These are phyloP conservation scores for Rotaria magnacalcarata DNA, from an alignment of 2,888 invertebrate species.

Conservation along the genomic window DNA sequence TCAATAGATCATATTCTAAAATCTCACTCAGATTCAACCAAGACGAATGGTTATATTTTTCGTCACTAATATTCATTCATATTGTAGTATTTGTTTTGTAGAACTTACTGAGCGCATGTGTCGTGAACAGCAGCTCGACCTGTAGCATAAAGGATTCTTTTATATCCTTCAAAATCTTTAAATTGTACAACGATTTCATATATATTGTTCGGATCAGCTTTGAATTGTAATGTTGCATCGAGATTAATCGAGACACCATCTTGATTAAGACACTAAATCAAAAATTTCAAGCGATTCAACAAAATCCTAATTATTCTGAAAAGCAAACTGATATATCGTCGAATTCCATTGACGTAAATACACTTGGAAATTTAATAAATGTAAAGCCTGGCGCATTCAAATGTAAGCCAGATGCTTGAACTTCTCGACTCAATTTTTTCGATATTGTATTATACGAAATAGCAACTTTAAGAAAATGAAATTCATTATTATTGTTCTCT, in stretches of 20 bases:
- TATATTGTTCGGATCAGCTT: constrained; percentile 51
- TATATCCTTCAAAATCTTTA: constrained; percentile 53
- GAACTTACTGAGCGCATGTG: neutral
- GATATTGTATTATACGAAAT: neutral
- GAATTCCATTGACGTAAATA: constrained; percentile 53
- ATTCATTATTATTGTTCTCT: neutral
- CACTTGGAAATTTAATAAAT: constrained; percentile 56
- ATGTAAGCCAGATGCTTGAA: constrained; percentile 50
- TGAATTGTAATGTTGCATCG: constrained; percentile 54
- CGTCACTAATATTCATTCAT: too few relatives aligned
- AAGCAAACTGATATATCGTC: constrained; percentile 49
- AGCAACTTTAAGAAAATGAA: neutral
- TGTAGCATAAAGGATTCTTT: constrained; percentile 50
- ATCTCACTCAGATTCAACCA: too few relatives aligned
- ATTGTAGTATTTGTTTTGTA: too few relatives aligned
- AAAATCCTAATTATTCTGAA: neutral
- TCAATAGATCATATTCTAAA: too few relatives aligned
- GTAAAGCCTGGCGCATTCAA: constrained; percentile 54
- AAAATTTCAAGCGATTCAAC: neutral
- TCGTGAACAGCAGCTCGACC: constrained; percentile 48
- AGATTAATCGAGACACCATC: constrained; percentile 54
- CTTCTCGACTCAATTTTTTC: neutral
- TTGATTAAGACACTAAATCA: constrained; percentile 53
- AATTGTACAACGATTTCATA: constrained; percentile 54
- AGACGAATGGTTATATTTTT: too few relatives aligned